Percentiles rank a stretch among this genome's conserved stretches.
These are phyloP conservation scores for Zaprionus lineosus DNA, from an alignment of 2,888 invertebrate genomes.

Conservation along the genomic window DNA sequence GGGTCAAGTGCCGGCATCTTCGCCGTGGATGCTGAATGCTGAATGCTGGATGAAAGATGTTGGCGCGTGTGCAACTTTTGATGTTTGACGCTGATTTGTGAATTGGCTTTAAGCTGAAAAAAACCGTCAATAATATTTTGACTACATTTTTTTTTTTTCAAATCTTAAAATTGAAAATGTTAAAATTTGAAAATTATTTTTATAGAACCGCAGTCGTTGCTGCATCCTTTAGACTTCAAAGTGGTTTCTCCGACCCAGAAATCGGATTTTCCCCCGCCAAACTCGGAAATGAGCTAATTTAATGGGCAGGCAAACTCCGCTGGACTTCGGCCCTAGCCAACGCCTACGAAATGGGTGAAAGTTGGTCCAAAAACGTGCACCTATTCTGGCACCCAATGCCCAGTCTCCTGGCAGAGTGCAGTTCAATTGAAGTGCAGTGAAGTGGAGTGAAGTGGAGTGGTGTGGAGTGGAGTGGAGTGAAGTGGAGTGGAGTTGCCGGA, in stretches of 20 bases:
- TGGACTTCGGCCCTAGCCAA: conserved; percentile 48
- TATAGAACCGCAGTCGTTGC: no score
- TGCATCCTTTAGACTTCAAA: background rate
- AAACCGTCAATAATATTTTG: no score
- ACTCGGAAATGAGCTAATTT: conserved; percentile 26
- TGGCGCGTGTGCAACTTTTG: conserved; percentile 58
- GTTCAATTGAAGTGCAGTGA: conserved; percentile 22
- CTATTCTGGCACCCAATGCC: conserved; percentile 72
- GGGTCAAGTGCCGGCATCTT: conserved; percentile 71
- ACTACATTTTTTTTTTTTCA: no score
- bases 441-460: conserved; percentile 1
- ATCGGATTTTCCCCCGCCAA: background rate
- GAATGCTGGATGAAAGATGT: no score
- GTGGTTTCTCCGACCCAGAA: background rate
- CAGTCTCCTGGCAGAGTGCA: conserved; percentile 59
- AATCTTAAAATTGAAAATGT: no score
- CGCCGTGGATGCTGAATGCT: no score
- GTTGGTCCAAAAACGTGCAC: conserved; percentile 65
- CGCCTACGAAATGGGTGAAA: conserved; percentile 68
- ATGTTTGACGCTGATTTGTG: conserved; percentile 43
- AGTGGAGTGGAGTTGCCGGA: background rate
- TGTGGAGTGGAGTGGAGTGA: conserved; percentile 3
- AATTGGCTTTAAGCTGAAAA: no score
- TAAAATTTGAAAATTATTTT: no score
- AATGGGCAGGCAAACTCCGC: conserved; percentile 25